Evolutionary conservation across 2,113 vertebrate species (phyloP), one percentile per base, ranked within the genome.

Genomic region (Peromyscus polionotus): DNA sequence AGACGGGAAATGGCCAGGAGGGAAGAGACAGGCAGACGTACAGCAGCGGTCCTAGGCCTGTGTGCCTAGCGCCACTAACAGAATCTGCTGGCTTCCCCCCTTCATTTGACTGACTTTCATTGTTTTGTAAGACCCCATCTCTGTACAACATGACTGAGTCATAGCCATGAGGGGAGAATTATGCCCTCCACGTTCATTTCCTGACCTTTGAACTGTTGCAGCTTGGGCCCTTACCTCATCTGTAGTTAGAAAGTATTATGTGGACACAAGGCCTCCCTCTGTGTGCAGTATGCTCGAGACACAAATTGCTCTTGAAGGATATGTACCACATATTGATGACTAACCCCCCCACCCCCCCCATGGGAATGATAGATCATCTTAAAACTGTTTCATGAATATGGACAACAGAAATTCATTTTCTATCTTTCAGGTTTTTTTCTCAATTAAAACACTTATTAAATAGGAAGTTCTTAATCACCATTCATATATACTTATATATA

Each of bases 351-450:
- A n/a, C 24, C 12, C 39, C 2, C 2, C 39, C 39, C 33, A 20
- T 3, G 13, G 45, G 54, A 51, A 70, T 24, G 20, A 19, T 13
- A 42, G 67, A 17, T 91, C 77, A 20, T 77, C 87, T n/a, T 70
- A 39, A 79, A 77, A 20, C 26, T 72, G 8, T 31, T 81, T 36
- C 4, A 45, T 73, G 67, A 95, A 95, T 72, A 88, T 36, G 48
- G 63, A 42, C 88, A 87, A 26, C 57, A 19, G 16, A 65, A 39
- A 7, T 36, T 90, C 57, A 28, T 81, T 92, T 90, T 90, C 20
- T 86, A 88, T 42, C 20, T 61, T 39, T 85, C 85, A 68, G n/a
- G 9, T 33, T 88, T 95, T 57, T 67, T 93, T 79, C 59, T 89
- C 36, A 86, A 19, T 85, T 36, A n/a, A 84, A 20, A 51, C 80